These are phyloP conservation scores for Procapra przewalskii DNA, from an alignment of 2,113 vertebrate species.

Conservation along the genomic window DNA sequence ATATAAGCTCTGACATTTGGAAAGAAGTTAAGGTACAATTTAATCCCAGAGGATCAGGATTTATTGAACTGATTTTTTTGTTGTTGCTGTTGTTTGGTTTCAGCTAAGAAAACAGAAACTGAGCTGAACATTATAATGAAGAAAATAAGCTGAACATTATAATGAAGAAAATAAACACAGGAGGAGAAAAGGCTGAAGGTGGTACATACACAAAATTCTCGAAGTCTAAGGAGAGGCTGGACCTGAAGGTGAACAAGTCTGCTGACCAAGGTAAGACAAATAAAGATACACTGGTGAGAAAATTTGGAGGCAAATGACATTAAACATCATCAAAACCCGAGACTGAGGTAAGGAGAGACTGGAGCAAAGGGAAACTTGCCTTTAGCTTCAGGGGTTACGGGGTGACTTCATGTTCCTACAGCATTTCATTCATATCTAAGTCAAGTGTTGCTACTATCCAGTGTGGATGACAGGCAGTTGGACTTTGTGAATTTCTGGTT, in stretches of 20 bases:
- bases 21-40: conserved; percentile 45
- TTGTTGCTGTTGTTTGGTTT: background rate
- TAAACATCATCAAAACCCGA: background rate
- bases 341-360: background rate
- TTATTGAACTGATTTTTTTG: conserved; percentile 32
- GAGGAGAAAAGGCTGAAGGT: background rate
- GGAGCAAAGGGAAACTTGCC: background rate
- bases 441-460: background rate
- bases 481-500: conserved; percentile 37
- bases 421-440: background rate
- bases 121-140: background rate
- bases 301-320: background rate
- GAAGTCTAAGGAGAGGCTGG: background rate
- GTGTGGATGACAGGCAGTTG: background rate
- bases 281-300: background rate
- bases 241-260: background rate
- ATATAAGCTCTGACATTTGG: background rate
- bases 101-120: conserved; percentile 48
- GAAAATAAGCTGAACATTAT: background rate
- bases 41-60: conserved; percentile 42
- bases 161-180: background rate
- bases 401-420: background rate
- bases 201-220: background rate
- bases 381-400: background rate
- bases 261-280: conserved; percentile 28